These are phyloP conservation scores for Isurus oxyrinchus DNA, from an alignment of 2,113 vertebrate species.

Conservation along the genomic window DNA sequence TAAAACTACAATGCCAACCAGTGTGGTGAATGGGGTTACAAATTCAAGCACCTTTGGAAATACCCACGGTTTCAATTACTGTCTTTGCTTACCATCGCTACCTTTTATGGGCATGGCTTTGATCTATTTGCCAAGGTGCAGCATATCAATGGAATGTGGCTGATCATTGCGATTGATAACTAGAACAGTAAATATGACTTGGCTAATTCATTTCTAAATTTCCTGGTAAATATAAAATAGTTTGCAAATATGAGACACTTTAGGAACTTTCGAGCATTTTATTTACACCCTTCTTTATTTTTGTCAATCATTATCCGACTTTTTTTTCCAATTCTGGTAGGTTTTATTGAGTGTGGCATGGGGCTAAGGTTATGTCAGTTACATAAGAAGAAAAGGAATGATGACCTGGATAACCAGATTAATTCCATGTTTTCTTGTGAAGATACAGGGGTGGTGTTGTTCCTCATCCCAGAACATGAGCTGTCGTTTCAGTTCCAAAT, in stretches of 20 bases:
- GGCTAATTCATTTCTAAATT: neutral
- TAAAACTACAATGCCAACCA: neutral
- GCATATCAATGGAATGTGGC: neutral
- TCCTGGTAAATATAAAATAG: neutral
- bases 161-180: neutral
- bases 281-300: neutral
- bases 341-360: neutral
- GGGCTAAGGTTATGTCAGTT: neutral
- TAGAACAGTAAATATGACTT: neutral
- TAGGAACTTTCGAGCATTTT: neutral
- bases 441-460: neutral
- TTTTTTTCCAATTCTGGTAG: neutral
- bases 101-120: neutral
- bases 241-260: neutral
- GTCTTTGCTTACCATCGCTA: neutral
- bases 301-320: neutral
- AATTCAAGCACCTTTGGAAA: neutral
- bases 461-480: neutral
- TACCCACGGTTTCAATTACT: constrained; percentile 20
- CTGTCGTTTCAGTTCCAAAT: neutral
- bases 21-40: constrained; percentile 31
- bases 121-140: neutral
- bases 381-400: neutral
- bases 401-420: neutral
- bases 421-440: neutral